Percentiles rank a stretch among this genome's conserved stretches.
Conservation (phyloP, 2,113 vertebrate genomes). For the Myrmecobius fasciatus region DNA sequence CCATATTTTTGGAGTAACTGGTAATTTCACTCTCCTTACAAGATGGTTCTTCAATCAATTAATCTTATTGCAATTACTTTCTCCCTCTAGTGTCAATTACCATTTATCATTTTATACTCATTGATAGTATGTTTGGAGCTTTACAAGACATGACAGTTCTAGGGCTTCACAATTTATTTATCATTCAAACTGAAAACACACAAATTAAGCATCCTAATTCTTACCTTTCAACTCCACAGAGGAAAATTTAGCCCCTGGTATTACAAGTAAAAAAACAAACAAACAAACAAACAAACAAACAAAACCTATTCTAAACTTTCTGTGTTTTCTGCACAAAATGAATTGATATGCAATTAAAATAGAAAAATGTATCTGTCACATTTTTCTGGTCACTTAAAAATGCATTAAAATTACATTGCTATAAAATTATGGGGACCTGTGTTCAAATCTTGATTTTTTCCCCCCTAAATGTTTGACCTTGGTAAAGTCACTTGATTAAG, state of each 20-base stretch:
- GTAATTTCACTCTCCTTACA: neutral
- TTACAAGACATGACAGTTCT: neutral
- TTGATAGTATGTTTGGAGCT: neutral
- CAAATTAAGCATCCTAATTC: neutral
- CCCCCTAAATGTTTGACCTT: neutral
- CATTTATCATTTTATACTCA: slow-evolving; percentile 1
- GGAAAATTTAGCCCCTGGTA: neutral
- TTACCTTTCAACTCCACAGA: neutral
- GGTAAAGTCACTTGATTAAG: neutral
- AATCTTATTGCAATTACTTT: neutral
- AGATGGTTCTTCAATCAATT: neutral
- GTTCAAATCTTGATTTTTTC: neutral
- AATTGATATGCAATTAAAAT: neutral
- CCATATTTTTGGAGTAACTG: neutral
- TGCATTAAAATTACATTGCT: neutral
- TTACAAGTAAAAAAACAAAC: neutral
- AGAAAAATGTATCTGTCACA: neutral
- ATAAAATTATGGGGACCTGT: neutral
- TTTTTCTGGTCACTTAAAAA: neutral
- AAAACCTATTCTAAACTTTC: neutral
- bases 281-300: too few relatives aligned
- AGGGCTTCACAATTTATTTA: slow-evolving; percentile 7
- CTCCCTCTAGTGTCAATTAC: neutral
- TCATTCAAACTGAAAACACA: neutral
- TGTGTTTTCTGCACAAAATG: neutral